A percentile compares a stretch with the other conserved stretches of the same genome.
phyloP scores from a whole-genome alignment of 2,113 vertebrate genomes.

The Suricata suricatta region DNA sequence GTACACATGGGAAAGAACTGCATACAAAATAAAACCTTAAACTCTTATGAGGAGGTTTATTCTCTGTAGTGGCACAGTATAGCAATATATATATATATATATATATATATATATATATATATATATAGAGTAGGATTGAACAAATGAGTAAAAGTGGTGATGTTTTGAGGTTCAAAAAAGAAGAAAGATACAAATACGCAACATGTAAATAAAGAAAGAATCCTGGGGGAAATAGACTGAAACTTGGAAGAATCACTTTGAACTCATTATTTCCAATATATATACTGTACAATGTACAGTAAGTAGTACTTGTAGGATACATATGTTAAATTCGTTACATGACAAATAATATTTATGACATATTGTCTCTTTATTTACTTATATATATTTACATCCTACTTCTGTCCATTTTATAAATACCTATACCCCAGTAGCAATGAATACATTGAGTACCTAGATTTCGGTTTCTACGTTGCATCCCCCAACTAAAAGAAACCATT shows the following conservation, averaged over 20 bases:
- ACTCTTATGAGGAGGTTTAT: not conserved
- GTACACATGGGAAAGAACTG: not conserved
- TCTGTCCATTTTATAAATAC: not conserved
- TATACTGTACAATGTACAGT: not conserved
- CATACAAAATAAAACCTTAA: constrained; percentile 27
- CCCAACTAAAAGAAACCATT: constrained; percentile 13
- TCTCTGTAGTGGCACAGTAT: not conserved
- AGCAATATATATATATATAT: not conserved
- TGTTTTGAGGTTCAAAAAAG: not conserved
- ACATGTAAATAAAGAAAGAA: not conserved
- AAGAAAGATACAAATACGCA: not conserved
- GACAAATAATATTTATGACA: not conserved
- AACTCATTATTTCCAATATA: constrained; percentile 10
- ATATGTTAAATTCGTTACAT: not conserved
- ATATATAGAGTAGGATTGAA: not conserved
- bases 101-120: not conserved
- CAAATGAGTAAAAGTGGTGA: not conserved
- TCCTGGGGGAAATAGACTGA: not conserved
- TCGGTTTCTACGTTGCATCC: constrained; percentile 31
- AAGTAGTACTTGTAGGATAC: not conserved
- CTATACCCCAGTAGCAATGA: not conserved
- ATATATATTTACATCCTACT: not conserved
- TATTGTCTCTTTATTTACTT: not conserved
- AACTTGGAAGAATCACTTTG: not conserved
- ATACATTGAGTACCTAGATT: not conserved